phyloP scores from a whole-genome alignment of 1,140 invertebrate species.

The Drosophila busckii region DNA sequence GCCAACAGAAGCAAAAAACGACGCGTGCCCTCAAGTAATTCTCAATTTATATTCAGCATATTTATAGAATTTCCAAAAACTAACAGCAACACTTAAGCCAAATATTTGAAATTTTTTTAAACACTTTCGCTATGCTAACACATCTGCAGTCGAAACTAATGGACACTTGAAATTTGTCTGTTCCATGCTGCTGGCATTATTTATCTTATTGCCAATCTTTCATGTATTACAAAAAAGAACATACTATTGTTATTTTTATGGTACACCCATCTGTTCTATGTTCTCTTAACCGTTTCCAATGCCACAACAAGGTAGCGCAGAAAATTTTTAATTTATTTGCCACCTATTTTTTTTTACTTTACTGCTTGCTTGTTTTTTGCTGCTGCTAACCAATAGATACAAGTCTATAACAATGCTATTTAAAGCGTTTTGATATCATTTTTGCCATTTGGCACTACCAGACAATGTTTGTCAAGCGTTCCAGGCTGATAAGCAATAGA shows the following conservation, averaged over 20 bases:
- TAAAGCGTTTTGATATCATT: conserved; percentile 59
- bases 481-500: conserved; percentile 21
- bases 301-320: conserved; percentile 3
- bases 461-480: conserved; percentile 31
- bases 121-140: no score
- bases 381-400: conserved; percentile 7
- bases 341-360: conserved; percentile 9
- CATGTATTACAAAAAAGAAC: not conserved
- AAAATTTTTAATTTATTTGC: conserved; percentile 64
- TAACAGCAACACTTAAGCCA: no score
- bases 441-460: conserved; percentile 15
- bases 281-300: not conserved
- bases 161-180: no score
- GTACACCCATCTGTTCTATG: not conserved
- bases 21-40: no score
- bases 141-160: no score
- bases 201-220: no score
- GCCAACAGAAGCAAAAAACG: no score
- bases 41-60: no score
- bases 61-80: no score
- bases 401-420: conserved; percentile 50
- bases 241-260: not conserved
- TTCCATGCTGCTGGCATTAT: no score
- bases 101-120: no score
- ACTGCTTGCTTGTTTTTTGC: not conserved